A percentile compares a stretch with the other conserved stretches of the same genome.
Conservation (phyloP, 1,140 invertebrate genomes). For the Cheumatopsyche charites region DNA sequence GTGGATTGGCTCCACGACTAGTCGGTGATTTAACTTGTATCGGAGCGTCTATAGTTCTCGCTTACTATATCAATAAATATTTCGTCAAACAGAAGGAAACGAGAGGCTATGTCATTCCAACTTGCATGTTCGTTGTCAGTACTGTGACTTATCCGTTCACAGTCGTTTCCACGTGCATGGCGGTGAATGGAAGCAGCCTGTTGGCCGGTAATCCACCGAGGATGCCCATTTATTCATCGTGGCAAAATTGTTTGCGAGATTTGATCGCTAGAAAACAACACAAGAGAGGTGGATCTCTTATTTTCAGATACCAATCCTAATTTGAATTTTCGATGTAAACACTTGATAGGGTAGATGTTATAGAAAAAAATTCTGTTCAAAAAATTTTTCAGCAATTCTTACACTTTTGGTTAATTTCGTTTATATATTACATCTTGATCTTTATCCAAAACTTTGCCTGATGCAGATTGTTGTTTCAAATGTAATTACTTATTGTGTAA, state of each 20-base stretch:
- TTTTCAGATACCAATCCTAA: slow-evolving; percentile 75
- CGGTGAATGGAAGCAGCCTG: slow-evolving; percentile 76
- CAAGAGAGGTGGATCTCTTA: slow-evolving; percentile 81
- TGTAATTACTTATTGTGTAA: too few relatives aligned
- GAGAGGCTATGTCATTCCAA: slow-evolving; percentile 64
- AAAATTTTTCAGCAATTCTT: too few relatives aligned
- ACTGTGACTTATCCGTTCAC: slow-evolving; percentile 85
- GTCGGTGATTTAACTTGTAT: slow-evolving; percentile 78
- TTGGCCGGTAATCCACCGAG: slow-evolving; percentile 75
- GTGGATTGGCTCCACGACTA: slow-evolving; percentile 80
- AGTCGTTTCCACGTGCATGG: slow-evolving; percentile 87
- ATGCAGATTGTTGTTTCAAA: too few relatives aligned
- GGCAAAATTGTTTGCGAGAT: slow-evolving; percentile 81
- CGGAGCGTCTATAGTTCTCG: slow-evolving; percentile 72
- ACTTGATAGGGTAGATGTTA: too few relatives aligned
- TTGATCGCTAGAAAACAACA: slow-evolving; percentile 74
- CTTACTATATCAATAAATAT: slow-evolving; percentile 80
- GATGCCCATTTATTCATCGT: slow-evolving; percentile 80
- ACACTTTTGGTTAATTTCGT: too few relatives aligned
- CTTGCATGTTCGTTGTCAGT: slow-evolving; percentile 68
- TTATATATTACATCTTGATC: too few relatives aligned
- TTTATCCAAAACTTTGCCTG: too few relatives aligned
- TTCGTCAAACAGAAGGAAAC: slow-evolving; percentile 76
- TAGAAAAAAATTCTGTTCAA: too few relatives aligned
- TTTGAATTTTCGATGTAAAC: too few relatives aligned